A percentile compares a stretch with the other conserved stretches of the same genome.
These are phyloP conservation scores for Eristalis pertinax DNA, from an alignment of 2,888 invertebrate species.

Conservation along the genomic window DNA sequence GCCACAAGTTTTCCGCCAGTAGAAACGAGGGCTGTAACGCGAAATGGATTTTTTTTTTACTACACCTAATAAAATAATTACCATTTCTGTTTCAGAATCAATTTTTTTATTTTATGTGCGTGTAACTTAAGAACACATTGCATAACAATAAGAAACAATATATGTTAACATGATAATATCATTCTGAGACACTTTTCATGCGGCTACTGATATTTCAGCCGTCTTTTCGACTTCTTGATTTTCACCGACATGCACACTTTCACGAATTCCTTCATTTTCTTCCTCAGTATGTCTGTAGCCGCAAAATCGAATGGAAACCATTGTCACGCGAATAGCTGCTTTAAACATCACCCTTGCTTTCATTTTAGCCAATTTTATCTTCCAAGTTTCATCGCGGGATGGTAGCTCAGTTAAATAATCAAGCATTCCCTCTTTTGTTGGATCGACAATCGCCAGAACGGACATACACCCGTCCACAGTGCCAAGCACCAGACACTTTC, in stretches of 20 bases:
- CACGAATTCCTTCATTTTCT: not conserved
- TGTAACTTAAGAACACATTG: not conserved
- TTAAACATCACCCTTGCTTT: conserved; percentile 86
- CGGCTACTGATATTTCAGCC: conserved; percentile 34
- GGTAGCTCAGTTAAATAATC: conserved; percentile 86
- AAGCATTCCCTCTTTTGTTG: conserved; percentile 85
- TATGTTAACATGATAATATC: not conserved
- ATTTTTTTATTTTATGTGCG: no score
- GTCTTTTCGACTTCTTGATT: conserved; percentile 15
- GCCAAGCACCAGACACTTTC: conserved; percentile 91
- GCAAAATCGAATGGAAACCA: conserved; percentile 81
- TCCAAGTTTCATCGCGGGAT: conserved; percentile 87
- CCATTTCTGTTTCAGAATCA: no score
- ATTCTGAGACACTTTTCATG: conserved; percentile 11
- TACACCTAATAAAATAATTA: no score
- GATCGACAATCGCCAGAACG: conserved; percentile 91
- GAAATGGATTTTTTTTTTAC: no score
- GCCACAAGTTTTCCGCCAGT: no score
- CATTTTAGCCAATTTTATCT: conserved; percentile 86
- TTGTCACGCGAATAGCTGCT: conserved; percentile 86
- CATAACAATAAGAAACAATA: conserved; percentile 19
- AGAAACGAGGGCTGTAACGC: no score
- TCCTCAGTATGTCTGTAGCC: conserved; percentile 65
- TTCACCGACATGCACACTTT: not conserved
- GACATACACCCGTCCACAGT: conserved; percentile 97